A percentile compares a stretch with the other conserved stretches of the same genome.
Conservation (phyloP, 2,113 vertebrate species). For the Syngnathus floridae region DNA sequence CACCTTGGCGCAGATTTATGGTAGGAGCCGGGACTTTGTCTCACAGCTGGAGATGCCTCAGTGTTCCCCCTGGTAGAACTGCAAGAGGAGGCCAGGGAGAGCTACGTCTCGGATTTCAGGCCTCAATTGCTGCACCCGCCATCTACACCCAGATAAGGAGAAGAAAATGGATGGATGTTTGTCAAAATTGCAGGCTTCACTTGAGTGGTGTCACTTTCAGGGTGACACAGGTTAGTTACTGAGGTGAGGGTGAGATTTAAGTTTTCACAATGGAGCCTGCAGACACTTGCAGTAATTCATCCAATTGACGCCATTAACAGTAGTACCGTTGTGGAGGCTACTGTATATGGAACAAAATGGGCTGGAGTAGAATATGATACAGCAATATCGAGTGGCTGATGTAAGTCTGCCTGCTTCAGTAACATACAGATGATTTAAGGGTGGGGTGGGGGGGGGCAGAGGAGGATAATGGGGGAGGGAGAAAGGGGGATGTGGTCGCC, state of each 20-base stretch:
- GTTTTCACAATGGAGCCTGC: background rate
- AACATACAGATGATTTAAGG: slow-evolving; percentile 19
- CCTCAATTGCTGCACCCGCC: background rate
- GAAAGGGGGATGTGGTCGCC: slow-evolving; percentile 52
- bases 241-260: background rate
- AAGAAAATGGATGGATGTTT: background rate
- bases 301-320: background rate
- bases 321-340: background rate
- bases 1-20: background rate
- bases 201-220: background rate
- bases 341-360: background rate
- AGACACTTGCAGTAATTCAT: background rate
- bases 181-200: background rate
- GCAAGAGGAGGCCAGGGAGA: background rate
- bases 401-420: slow-evolving; percentile 13
- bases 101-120: background rate
- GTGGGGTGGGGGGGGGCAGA: background rate
- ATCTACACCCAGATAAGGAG: background rate
- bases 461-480: slow-evolving; percentile 30
- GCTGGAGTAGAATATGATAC: slow-evolving; percentile 1
- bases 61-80: background rate
- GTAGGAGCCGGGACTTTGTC: background rate
- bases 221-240: background rate
- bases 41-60: background rate
- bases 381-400: background rate